A percentile compares a stretch with the other conserved stretches of the same genome.
phyloP scores from a whole-genome alignment of 2,113 vertebrate species.

The Hippopotamus amphibius region DNA sequence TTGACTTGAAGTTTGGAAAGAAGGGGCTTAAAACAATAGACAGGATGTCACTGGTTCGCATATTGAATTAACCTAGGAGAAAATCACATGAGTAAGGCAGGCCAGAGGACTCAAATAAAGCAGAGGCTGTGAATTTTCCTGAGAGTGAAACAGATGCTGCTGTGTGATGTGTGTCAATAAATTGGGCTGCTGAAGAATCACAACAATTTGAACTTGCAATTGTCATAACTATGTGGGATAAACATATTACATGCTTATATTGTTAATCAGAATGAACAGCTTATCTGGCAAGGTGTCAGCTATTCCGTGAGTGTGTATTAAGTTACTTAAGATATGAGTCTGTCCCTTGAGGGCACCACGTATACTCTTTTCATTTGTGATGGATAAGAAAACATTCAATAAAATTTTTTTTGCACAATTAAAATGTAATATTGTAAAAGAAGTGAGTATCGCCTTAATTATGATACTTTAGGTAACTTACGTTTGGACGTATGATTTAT shows the following conservation, averaged over 20 bases:
- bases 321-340: neutral
- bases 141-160: neutral
- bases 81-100: neutral
- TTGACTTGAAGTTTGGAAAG: neutral
- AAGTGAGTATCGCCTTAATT: neutral
- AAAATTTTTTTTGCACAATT: neutral
- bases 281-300: neutral
- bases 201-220: neutral
- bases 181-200: neutral
- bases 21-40: neutral
- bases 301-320: neutral
- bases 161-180: neutral
- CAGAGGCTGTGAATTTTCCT: neutral
- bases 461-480: slow-evolving; percentile 13
- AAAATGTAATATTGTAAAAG: slow-evolving; percentile 18
- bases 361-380: neutral
- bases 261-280: slow-evolving; percentile 18
- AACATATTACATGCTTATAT: neutral
- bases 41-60: neutral
- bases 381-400: neutral
- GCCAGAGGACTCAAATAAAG: neutral
- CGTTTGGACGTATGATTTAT: neutral
- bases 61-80: neutral
- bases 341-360: neutral
- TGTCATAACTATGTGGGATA: neutral